Percentiles rank a stretch among this genome's conserved stretches.
Evolutionary conservation across 2,113 vertebrate species (phyloP).

Genomic region (Oryctolagus cuniculus): DNA sequence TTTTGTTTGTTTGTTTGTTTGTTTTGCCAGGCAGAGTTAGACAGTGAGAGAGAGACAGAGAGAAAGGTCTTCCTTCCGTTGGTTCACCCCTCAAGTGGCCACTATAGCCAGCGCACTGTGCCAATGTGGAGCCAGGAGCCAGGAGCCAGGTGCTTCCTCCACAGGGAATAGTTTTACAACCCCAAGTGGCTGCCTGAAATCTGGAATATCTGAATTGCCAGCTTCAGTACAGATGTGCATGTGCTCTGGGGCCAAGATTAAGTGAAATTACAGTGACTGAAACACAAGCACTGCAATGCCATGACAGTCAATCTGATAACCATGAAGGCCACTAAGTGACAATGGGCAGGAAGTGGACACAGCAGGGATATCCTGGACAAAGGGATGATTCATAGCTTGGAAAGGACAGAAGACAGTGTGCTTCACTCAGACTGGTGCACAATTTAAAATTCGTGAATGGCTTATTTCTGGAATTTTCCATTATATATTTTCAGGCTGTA

Average conservation of each 20-base stretch:
- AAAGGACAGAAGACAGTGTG: no score
- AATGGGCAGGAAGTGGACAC: no score
- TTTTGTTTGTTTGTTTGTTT: no score
- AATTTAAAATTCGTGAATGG: background rate
- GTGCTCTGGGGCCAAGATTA: background rate
- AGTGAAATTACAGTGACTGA: background rate
- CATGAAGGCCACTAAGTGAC: background rate
- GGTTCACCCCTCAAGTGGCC: no score
- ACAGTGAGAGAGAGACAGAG: no score
- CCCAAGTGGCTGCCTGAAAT: background rate
- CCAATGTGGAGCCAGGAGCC: no score
- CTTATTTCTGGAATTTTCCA: background rate
- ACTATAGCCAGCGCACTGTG: no score
- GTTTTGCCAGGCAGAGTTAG: no score
- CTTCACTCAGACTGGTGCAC: background rate
- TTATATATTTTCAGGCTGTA: background rate
- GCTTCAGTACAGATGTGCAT: background rate
- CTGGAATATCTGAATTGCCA: background rate
- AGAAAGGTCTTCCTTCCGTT: no score
- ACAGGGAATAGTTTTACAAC: background rate
- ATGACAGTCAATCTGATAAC: background rate
- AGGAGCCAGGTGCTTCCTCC: no score
- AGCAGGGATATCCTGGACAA: background rate
- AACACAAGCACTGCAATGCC: background rate
- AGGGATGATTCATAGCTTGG: background rate